phyloP scores from a whole-genome alignment of 2,888 invertebrate species.

The Drosophila algonquin region DNA sequence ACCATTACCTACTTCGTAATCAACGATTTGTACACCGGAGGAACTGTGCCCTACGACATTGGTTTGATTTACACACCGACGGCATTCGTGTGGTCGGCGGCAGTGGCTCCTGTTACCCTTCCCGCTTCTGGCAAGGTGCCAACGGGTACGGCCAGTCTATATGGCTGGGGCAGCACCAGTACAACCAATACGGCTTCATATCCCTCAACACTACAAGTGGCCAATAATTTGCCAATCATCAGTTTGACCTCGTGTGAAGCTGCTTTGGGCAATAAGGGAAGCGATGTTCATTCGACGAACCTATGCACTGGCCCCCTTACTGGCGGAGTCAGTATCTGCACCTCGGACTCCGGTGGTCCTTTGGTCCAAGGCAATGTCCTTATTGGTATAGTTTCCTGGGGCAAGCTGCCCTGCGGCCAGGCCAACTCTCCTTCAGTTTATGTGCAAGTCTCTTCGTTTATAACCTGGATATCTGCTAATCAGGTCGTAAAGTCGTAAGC shows the following conservation, averaged over 20 bases:
- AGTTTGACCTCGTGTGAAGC: slow-evolving; percentile 61
- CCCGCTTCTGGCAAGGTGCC: slow-evolving; percentile 63
- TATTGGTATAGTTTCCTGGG: slow-evolving; percentile 85
- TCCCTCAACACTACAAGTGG: slow-evolving; percentile 75
- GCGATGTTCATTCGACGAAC: slow-evolving; percentile 76
- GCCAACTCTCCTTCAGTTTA: slow-evolving; percentile 84
- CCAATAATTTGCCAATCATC: slow-evolving; percentile 74
- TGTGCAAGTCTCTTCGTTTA: slow-evolving; percentile 84
- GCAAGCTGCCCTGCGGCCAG: slow-evolving; percentile 84
- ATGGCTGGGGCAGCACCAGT: slow-evolving; percentile 82
- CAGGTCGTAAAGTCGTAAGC: slow-evolving; percentile 36
- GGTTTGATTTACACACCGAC: slow-evolving; percentile 78
- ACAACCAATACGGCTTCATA: slow-evolving; percentile 68
- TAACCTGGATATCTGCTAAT: slow-evolving; percentile 81
- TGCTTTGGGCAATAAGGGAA: slow-evolving; percentile 69
- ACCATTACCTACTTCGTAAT: slow-evolving; percentile 70
- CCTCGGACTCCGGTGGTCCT: slow-evolving; percentile 82
- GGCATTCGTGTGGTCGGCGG: slow-evolving; percentile 74
- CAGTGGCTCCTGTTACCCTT: slow-evolving; percentile 71
- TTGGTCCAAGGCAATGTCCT: slow-evolving; percentile 72
- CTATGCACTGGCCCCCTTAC: slow-evolving; percentile 81
- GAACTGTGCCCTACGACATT: slow-evolving; percentile 81
- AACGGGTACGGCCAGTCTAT: slow-evolving; percentile 74
- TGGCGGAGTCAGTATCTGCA: slow-evolving; percentile 78
- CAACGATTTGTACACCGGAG: slow-evolving; percentile 80